These are phyloP conservation scores for Busseola fusca DNA, from an alignment of 2,888 invertebrate genomes.

Conservation along the genomic window DNA sequence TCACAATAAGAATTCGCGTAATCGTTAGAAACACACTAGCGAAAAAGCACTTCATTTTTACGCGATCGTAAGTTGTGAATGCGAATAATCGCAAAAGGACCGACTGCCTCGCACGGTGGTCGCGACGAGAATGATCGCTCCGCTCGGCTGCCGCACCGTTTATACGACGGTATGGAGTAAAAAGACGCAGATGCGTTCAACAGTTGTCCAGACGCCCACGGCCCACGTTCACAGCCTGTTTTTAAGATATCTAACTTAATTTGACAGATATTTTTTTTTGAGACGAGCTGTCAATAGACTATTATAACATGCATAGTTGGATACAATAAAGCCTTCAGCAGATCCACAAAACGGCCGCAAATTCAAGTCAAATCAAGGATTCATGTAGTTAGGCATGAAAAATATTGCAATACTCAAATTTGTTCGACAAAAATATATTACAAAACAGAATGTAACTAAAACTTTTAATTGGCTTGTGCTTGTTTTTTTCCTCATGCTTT, in stretches of 20 bases:
- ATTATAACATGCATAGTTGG: background rate
- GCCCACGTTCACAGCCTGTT: conserved; percentile 56
- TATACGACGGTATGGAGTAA: conserved; percentile 66
- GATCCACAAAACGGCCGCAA: background rate
- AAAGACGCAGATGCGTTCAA: conserved; percentile 83
- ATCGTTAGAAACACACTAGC: conserved; percentile 68
- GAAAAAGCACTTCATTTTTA: conserved; percentile 75
- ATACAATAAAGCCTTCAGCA: background rate
- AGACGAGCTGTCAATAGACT: background rate
- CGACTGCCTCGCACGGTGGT: conserved; percentile 64
- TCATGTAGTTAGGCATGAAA: background rate
- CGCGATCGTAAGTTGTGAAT: conserved; percentile 56
- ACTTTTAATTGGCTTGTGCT: background rate
- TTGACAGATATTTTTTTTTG: conserved; percentile 5
- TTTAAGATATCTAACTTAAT: too few relatives aligned
- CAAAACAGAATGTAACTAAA: background rate
- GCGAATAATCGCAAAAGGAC: conserved; percentile 51
- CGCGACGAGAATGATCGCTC: conserved; percentile 71
- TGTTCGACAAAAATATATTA: background rate
- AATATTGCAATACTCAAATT: background rate
- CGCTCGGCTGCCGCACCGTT: conserved; percentile 62
- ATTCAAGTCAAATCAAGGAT: too few relatives aligned
- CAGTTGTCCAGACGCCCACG: conserved; percentile 78
- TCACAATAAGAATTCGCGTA: conserved; percentile 65
- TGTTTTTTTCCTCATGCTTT: too few relatives aligned